Base-by-base conservation (phyloP, 2,888 invertebrate species). In the Epirrhoe alternata region DNA sequence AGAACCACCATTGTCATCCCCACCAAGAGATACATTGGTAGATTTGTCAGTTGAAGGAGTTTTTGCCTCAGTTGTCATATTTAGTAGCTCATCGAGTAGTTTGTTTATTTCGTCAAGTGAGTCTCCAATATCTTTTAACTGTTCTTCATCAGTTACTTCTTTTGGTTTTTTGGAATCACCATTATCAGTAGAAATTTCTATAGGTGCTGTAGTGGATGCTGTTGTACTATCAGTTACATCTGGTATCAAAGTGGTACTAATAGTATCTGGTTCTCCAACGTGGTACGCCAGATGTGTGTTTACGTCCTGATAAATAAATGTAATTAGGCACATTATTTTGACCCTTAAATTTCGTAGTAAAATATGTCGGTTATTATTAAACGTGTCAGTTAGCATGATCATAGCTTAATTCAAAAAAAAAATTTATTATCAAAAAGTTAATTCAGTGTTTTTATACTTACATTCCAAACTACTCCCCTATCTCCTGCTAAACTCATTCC, bases 381-480 rank as follows among this genome's bases (percentile, higher is more conserved):
- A 35, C 35, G 8, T 35, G 10, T 38, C 12, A 38, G 12, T 10
- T 38, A 8, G 7, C 7, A 35, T 5, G 10, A 42, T 12, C 12
- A 42, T 4, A 10, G 12, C 8, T 42, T 42, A 42, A 42, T 5
- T 42, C 0, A 35, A 10, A 35, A 2, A 10, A 10, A 8, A 12
- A 38, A 8, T 35, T 8, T 35, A 35, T 35, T 8, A 8, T 7
- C 35, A 8, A 8, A 35, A 35, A 35, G 35, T 35, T 10, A n/a
- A 35, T 35, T 1, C 8, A 42, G 1, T 10, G 12, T 17, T 33
- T 16, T 35, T 24, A 8, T 56, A 67, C 68, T 64, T 45, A 66
- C 70, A 56, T 68, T 70, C 70, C 70, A 70, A 42, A 70, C 68
- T 3, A 57, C 17, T 33, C 70, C 70, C 8, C 50, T 38, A 10